Evolutionary conservation across 2,113 vertebrate genomes (phyloP), one percentile per base, ranked within the genome.

Genomic region (Prietella phreatophila): DNA sequence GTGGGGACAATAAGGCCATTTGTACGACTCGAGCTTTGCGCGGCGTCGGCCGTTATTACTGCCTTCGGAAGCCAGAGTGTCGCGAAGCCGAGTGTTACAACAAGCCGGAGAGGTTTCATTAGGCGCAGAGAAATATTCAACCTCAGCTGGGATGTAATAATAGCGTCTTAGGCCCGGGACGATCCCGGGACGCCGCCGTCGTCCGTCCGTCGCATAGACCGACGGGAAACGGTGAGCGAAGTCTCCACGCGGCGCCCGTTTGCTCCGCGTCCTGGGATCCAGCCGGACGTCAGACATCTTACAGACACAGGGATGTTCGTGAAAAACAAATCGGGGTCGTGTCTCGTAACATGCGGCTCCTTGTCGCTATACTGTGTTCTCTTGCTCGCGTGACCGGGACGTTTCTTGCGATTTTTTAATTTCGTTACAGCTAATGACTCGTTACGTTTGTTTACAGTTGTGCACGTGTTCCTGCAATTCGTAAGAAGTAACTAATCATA

Each of bases 121-220:
- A 30, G n/a, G 58, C 20, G 55, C 27, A 30, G 33, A 4, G 47
- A 50, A 55, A 79, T 17, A 39, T 85, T 42, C 87, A 85, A 82
- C n/a, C 89, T 84, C 73, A 82, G 55, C 75, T 61, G 58, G 15
- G 73, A 79, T 65, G 56, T 82, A 65, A 88, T 67, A 58, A 78
- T 30, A 81, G 78, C 82, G 53, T 61, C 63, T 20, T 6, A 0
- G 5, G 5, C 42, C 42, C 42, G 42, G 0, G 42, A 0, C 5
- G 39, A 4, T 4, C 39, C 39, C 39, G 39, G 1, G 25, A 0
- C 5, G 11, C 5, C 13, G 42, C 17, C 6, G 2, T 11, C 14
- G 30, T n/a, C 47, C 4, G 9, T 22, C 36, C 71, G 3, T 13
- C 25, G 4, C 42, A 15, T 0, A 9, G 47, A 76, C 73, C 42